Evolutionary conservation across 2,113 vertebrate species (phyloP).

Genomic region (Motacilla alba): DNA sequence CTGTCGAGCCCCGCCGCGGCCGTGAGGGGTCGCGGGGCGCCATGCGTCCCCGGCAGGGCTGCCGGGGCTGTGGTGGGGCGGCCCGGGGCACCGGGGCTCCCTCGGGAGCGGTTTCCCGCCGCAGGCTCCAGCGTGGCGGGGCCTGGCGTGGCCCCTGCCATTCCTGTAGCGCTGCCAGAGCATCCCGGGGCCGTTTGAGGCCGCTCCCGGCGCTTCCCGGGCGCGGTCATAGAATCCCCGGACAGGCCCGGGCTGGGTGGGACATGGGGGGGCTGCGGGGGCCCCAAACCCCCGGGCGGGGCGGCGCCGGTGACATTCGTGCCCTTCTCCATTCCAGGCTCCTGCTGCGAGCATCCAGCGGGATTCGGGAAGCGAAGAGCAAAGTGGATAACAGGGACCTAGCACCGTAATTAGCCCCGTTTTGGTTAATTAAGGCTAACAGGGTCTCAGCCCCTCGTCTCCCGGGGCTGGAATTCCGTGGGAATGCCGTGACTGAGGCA

Average conservation of each 20-base stretch:
- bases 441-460: rapidly evolving
- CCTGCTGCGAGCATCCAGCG: no score
- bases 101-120: neutral
- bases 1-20: rapidly evolving
- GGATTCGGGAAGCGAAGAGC: neutral
- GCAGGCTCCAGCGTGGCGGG: neutral
- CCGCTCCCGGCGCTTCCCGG: neutral
- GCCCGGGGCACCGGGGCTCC: neutral
- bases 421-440: neutral
- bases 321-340: neutral
- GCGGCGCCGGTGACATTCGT: neutral
- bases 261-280: rapidly evolving
- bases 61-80: no score
- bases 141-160: neutral
- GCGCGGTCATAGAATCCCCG: neutral
- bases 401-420: rapidly evolving
- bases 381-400: no score
- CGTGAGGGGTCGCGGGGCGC: neutral
- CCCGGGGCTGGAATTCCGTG: rapidly evolving
- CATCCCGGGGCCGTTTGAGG: neutral
- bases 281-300: neutral
- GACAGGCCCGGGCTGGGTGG: neutral
- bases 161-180: neutral
- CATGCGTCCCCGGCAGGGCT: neutral
- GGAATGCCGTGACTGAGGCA: neutral